Base-by-base conservation (phyloP, 1,140 invertebrate genomes). In the Neotoxoptera formosana region DNA sequence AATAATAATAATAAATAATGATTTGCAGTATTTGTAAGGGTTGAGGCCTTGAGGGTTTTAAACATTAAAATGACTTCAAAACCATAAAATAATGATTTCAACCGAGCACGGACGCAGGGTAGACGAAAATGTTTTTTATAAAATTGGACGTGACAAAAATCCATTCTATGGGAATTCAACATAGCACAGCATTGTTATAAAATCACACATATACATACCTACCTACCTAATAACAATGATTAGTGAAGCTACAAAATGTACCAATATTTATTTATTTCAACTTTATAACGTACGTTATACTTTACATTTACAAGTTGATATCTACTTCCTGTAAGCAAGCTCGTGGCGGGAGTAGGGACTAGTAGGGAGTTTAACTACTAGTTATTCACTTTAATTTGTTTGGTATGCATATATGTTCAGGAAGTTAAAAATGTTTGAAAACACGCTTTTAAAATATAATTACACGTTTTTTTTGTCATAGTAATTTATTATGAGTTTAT, bases 1-100 rank as follows among this genome's bases (percentile, higher is more conserved):
- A n/a, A n/a, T n/a, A n/a, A 41, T 41, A 89, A 53, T 56, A 53
- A 90, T 36, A 87, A 48, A 87, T 48, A 87, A 87, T 87, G 45
- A 48, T 87, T 87, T 48, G 25, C 4, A 48, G 86, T 30, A n/a
- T 48, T 48, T 87, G 30, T 17, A 87, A 87, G 34, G 17, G 3
- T 17, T 34, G n/a, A 76, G 14, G n/a, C 30, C n/a, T 76, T 48
- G 30, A 20, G 30, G 17, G 23, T 41, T 84, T n/a, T 17, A 87
- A 87, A 14, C 45, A 11, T 48, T 48, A 84, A 41, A 84, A 84
- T 45, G 45, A 84, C 83, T 84, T 48, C 14, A 1, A n/a, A n/a
- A 48, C 30, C 36, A 86, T 45, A 45, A n/a, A n/a, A 86, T 86
- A 47, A 45, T 17, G 23, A 14, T 86, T 86, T 86, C 41, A 47